Percentiles rank a stretch among this genome's conserved stretches.
These are phyloP conservation scores for Poliocrania exsul DNA, from an alignment of 2,797 vertebrate species.

Conservation along the genomic window DNA sequence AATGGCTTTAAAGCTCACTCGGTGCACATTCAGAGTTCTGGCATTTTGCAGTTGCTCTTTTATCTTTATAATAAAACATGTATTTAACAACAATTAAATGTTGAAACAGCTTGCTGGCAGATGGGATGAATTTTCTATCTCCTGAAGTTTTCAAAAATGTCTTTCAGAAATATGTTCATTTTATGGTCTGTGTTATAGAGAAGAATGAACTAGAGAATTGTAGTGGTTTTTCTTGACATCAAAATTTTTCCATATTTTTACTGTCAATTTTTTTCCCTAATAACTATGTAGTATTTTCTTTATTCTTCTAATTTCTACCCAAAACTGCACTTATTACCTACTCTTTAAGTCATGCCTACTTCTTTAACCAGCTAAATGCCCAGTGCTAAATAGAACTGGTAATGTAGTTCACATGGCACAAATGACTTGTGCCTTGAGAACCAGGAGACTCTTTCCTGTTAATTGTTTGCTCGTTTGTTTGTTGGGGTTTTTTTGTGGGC, in stretches of 20 bases:
- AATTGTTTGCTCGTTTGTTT: too few relatives aligned
- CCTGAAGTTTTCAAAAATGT: conserved; percentile 37
- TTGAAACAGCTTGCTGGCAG: conserved; percentile 51
- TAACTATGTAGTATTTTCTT: not conserved
- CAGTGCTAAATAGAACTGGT: not conserved
- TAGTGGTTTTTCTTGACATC: not conserved
- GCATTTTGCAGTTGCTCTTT: conserved; percentile 28
- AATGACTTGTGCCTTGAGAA: not conserved
- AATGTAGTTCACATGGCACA: not conserved
- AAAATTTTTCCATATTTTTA: not conserved
- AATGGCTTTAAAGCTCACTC: not conserved
- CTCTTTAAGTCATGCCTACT: not conserved
- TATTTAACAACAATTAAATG: conserved; percentile 55
- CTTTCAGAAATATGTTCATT: conserved; percentile 24
- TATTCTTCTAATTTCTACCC: not conserved
- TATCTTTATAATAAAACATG: conserved; percentile 42
- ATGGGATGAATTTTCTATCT: conserved; percentile 21
- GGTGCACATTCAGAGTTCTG: not conserved
- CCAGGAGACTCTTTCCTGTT: not conserved
- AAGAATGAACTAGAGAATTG: not conserved
- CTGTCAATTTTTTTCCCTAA: not conserved
- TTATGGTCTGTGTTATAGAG: not conserved
- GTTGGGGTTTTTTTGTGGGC: too few relatives aligned
- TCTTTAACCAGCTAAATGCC: not conserved
- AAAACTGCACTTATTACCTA: not conserved